Evolutionary conservation across 1,140 invertebrate genomes (phyloP), one percentile per base, ranked within the genome.

Genomic region (Hyles euphorbiae): DNA sequence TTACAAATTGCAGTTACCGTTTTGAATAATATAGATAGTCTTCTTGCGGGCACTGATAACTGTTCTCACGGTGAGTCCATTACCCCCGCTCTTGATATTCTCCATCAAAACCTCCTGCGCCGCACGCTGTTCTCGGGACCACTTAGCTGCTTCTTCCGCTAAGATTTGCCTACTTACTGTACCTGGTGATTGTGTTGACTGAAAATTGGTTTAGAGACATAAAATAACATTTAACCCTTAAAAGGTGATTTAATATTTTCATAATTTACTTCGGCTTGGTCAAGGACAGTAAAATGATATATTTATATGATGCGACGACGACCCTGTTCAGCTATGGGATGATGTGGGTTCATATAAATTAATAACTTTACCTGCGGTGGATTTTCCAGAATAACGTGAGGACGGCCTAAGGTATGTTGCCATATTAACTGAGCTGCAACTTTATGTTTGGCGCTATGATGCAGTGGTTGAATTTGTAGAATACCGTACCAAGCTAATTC

Each of bases 401-500:
- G 86, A 59, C 86, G 68, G 5, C 83, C 83, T 36, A 88, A 71
- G 2, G 86, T 87, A 36, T 88, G 82, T 50, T 86, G 81, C 86
- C 86, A 88, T 10, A 88, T 88, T 8, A 87, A 70, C 46, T 82
- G 76, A 0, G 86, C 82, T 0, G 82, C 86, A 8, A 84, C 74
- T 69, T 85, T 87, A 46, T 80, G 75, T 54, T 88, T 88, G 0
- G 83, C 66, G 46, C 83, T 88, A 52, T 81, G 81, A 40, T 83
- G 82, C 5, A 88, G 64, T 4, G 86, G 86, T 48, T 88, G 83
- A 32, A 87, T 88, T 63, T 88, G 86, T 1, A 87, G 67, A n/a
- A 88, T 88, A 5, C 83, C 83, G 46, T 87, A 88, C 86, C 86
- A 88, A 0, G 83, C 86, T 3, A 88, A 60, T n/a, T 88, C 86